These are phyloP conservation scores for Stichodactyla helianthus DNA, from an alignment of 64 coral and sea anemone species.

Conservation along the genomic window DNA sequence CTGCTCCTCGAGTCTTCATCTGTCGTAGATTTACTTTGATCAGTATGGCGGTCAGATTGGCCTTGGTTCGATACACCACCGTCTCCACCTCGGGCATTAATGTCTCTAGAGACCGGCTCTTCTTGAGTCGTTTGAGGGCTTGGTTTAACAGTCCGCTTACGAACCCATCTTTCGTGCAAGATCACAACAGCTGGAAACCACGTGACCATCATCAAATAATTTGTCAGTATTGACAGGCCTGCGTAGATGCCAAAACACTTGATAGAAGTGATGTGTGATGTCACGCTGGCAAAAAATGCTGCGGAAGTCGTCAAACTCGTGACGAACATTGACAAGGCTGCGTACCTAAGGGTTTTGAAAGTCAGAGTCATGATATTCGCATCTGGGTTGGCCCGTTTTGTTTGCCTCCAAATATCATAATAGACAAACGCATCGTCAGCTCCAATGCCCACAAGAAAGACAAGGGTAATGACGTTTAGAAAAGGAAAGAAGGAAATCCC, in stretches of 20 bases:
- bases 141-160: constrained; percentile 39
- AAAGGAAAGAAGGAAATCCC: constrained; percentile 78
- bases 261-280: constrained; percentile 80
- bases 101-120: neutral
- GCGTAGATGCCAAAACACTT: constrained; percentile 90
- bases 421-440: constrained; percentile 92
- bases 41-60: neutral
- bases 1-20: neutral
- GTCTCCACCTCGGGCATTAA: neutral
- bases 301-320: constrained; percentile 93
- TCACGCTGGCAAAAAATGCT: constrained; percentile 87
- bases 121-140: neutral
- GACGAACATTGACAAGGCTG: constrained; percentile 91
- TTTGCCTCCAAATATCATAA: constrained; percentile 92
- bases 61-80: neutral
- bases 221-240: constrained; percentile 76
- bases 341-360: constrained; percentile 71
- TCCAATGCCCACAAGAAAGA: constrained; percentile 91
- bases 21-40: neutral
- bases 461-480: constrained; percentile 67
- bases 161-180: constrained; percentile 68
- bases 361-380: constrained; percentile 48
- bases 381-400: constrained; percentile 39
- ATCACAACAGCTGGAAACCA: constrained; percentile 86
- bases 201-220: constrained; percentile 87